Percentiles rank a stretch among this genome's conserved stretches.
These are phyloP conservation scores for Troides helena DNA, from an alignment of 2,888 invertebrate genomes.

Conservation along the genomic window DNA sequence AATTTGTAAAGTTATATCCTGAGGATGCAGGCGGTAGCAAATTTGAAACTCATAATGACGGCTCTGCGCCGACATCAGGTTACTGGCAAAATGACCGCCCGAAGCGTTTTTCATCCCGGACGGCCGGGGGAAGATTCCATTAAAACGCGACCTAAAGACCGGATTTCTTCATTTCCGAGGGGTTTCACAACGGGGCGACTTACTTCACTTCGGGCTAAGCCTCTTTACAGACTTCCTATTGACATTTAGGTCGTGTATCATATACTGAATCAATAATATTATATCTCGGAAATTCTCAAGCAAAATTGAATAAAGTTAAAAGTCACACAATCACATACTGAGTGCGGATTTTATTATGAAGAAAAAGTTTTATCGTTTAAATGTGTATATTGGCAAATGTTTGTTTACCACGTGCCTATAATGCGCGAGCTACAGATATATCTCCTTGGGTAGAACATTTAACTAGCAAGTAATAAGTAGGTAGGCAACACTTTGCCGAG, in stretches of 20 bases:
- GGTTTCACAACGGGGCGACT: constrained; percentile 40
- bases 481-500: too few relatives aligned
- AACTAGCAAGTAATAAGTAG: too few relatives aligned
- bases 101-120: constrained; percentile 44
- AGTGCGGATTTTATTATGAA: too few relatives aligned
- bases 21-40: too few relatives aligned
- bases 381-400: too few relatives aligned
- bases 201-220: constrained; percentile 31
- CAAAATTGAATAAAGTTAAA: constrained; percentile 1
- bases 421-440: too few relatives aligned
- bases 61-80: constrained; percentile 30
- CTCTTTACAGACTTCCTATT: constrained; percentile 25
- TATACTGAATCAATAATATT: background rate
- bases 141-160: constrained; percentile 50
- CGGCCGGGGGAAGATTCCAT: constrained; percentile 55
- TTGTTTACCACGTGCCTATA: too few relatives aligned
- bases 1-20: too few relatives aligned
- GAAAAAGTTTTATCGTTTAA: too few relatives aligned
- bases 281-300: background rate
- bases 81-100: constrained; percentile 44
- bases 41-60: too few relatives aligned
- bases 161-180: constrained; percentile 69
- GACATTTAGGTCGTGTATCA: constrained; percentile 6
- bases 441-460: too few relatives aligned
- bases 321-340: background rate